These are phyloP conservation scores for Pelobates cultripes DNA, from an alignment of 2,797 vertebrate species.

Conservation along the genomic window DNA sequence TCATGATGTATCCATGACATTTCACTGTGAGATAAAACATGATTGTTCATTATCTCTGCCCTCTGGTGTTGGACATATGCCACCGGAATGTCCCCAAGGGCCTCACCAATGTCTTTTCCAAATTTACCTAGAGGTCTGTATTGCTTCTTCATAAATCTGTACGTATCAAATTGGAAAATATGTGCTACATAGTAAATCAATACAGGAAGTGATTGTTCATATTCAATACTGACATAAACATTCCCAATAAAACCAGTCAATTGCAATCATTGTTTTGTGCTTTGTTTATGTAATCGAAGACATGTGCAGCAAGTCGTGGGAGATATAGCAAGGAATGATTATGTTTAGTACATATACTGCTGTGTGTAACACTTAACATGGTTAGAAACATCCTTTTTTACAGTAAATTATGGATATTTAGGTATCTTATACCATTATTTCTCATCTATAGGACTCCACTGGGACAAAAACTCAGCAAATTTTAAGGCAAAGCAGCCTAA, in stretches of 20 bases:
- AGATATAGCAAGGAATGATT: neutral
- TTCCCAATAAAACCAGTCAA: constrained; percentile 42
- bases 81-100: constrained; percentile 63
- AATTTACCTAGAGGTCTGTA: constrained; percentile 67
- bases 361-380: no score
- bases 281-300: neutral
- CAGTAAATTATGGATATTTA: no score
- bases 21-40: constrained; percentile 66
- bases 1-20: constrained; percentile 79
- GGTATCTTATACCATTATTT: no score
- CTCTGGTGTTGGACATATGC: constrained; percentile 66
- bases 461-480: no score
- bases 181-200: constrained; percentile 36
- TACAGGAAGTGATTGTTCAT: constrained; percentile 28
- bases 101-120: constrained; percentile 52
- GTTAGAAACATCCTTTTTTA: no score
- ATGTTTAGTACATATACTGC: no score
- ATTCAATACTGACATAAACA: constrained; percentile 20
- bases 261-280: constrained; percentile 27
- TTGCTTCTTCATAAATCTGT: constrained; percentile 65
- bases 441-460: no score
- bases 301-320: neutral
- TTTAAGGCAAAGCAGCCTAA: no score
- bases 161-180: constrained; percentile 56
- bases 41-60: constrained; percentile 66